Percentiles rank a stretch among this genome's conserved stretches.
Evolutionary conservation across 2,888 invertebrate species (phyloP).

Genomic region (Eilema sororculum): DNA sequence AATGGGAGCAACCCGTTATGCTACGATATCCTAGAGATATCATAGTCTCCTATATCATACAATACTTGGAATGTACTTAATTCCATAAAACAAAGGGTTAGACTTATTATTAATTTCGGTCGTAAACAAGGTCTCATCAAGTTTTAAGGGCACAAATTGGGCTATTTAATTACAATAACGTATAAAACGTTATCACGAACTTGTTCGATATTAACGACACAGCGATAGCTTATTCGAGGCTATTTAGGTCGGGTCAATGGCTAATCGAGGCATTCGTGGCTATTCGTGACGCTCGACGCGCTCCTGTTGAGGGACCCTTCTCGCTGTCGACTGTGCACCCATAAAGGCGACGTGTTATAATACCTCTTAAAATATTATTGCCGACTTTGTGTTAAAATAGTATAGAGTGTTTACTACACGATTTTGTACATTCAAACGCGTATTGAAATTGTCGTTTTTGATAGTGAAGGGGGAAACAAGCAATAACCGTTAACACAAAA

Average conservation of each 20-base stretch:
- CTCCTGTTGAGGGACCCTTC: constrained; percentile 59
- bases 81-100: neutral
- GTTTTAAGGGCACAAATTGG: constrained; percentile 59
- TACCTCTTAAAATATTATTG: constrained; percentile 39
- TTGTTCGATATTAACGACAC: constrained; percentile 70
- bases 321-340: constrained; percentile 43
- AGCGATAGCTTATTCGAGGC: constrained; percentile 70
- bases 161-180: constrained; percentile 57
- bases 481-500: neutral
- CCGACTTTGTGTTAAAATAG: neutral
- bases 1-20: neutral
- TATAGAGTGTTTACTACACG: neutral
- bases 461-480: neutral
- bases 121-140: constrained; percentile 38
- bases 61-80: neutral
- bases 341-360: constrained; percentile 34
- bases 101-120: neutral
- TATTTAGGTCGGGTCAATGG: constrained; percentile 79
- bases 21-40: neutral
- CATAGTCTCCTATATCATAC: neutral
- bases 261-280: constrained; percentile 63
- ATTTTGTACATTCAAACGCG: neutral
- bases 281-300: constrained; percentile 59
- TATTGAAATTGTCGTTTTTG: neutral
- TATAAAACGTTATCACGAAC: constrained; percentile 65